Percentiles rank a stretch among this genome's conserved stretches.
Conservation (phyloP, 2,113 vertebrate species). For the Perca flavescens region DNA sequence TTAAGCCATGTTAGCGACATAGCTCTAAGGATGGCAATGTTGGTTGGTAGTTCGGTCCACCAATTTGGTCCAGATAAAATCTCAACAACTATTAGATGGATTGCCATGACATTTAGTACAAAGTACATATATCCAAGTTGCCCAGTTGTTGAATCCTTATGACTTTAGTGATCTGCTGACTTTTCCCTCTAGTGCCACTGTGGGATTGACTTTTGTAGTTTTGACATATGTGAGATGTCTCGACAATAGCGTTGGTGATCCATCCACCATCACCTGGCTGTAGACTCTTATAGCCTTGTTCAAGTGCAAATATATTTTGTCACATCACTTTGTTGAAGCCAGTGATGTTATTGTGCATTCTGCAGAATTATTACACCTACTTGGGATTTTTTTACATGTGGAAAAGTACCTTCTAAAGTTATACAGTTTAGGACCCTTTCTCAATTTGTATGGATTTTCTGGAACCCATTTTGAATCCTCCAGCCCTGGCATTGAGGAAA, state of each 20-base stretch:
- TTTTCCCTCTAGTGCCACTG: background rate
- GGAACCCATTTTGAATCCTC: background rate
- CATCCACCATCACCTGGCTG: background rate
- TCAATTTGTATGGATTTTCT: background rate
- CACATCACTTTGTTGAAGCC: background rate
- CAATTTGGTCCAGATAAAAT: background rate
- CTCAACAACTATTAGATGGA: background rate
- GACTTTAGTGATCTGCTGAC: background rate
- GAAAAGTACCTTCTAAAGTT: background rate
- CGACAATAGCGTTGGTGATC: background rate
- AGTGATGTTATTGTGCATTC: background rate
- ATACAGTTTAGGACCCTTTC: background rate
- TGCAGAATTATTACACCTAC: background rate
- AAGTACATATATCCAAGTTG: background rate
- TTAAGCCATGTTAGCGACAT: background rate
- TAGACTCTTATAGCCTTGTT: background rate
- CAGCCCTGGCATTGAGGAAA: background rate
- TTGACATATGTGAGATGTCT: constrained; percentile 1
- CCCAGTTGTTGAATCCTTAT: background rate
- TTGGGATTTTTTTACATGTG: background rate
- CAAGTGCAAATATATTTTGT: background rate
- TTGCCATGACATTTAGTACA: background rate
- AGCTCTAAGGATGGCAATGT: background rate
- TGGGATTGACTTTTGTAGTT: background rate
- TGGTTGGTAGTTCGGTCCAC: background rate